Evolutionary conservation across 2,797 vertebrate species (phyloP).

Genomic region (Buphagus erythrorhynchus): DNA sequence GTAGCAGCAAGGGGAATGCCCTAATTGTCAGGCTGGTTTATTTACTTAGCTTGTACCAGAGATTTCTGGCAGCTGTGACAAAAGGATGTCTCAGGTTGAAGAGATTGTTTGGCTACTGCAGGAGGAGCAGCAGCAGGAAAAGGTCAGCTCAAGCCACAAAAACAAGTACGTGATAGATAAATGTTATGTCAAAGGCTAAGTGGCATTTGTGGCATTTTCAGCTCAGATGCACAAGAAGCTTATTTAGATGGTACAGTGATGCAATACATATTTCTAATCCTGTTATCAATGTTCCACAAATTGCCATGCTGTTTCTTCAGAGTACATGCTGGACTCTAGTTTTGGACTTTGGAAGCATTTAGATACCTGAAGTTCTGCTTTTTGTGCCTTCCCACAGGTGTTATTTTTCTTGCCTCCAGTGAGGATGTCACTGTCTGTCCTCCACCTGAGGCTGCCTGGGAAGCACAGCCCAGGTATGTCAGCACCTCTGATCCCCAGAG

Average conservation of each 20-base stretch:
- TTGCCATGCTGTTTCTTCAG: background rate
- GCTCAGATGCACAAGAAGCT: background rate
- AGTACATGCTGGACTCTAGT: background rate
- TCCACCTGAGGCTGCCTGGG: background rate
- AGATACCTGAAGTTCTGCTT: background rate
- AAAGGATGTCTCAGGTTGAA: background rate
- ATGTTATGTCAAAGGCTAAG: background rate
- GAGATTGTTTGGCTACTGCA: background rate
- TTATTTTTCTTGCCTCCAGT: background rate
- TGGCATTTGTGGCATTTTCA: background rate
- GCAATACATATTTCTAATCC: background rate
- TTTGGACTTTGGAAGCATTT: background rate
- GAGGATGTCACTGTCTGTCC: background rate
- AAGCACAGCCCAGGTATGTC: background rate
- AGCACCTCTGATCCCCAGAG: background rate
- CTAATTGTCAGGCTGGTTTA: background rate
- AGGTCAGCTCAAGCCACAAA: background rate
- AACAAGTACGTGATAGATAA: background rate
- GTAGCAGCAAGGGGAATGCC: slow-evolving; percentile 11
- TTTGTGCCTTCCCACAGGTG: background rate
- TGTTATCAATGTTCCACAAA: background rate
- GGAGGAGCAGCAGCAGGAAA: background rate
- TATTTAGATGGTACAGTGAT: background rate
- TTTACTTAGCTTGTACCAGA: background rate
- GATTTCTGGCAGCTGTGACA: background rate